Evolutionary conservation across 1,140 invertebrate species (phyloP).

Genomic region (Melipona quadrifasciata): DNA sequence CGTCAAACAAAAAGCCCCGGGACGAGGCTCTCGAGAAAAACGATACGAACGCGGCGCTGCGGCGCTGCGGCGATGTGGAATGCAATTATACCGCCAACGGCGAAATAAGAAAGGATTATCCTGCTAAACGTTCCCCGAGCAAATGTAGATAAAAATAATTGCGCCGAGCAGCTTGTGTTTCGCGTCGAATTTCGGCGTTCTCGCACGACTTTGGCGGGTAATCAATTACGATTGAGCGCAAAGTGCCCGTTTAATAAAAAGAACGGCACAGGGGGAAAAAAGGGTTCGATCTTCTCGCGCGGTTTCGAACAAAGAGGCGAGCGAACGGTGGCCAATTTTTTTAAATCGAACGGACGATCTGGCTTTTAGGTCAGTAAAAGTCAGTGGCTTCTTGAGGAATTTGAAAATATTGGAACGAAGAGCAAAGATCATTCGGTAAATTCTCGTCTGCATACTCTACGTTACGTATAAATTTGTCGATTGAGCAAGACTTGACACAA

Average conservation of each 20-base stretch:
- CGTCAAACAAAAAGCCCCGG: slow-evolving; percentile 26
- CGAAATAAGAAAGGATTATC: slow-evolving; percentile 24
- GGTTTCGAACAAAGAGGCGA: no score
- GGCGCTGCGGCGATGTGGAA: slow-evolving; percentile 10
- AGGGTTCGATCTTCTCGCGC: not conserved
- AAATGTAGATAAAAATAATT: slow-evolving; percentile 18
- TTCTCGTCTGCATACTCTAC: not conserved
- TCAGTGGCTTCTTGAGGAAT: not conserved
- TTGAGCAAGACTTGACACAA: no score
- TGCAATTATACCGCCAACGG: slow-evolving; percentile 39
- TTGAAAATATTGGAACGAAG: not conserved
- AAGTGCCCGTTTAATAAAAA: no score
- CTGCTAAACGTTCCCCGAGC: not conserved
- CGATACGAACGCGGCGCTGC: not conserved
- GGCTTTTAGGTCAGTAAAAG: not conserved
- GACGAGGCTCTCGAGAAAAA: slow-evolving; percentile 45
- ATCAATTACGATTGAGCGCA: not conserved
- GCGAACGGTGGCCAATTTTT: not conserved
- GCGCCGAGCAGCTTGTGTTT: not conserved
- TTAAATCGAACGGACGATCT: not conserved
- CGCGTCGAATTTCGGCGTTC: not conserved
- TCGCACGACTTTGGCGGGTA: not conserved
- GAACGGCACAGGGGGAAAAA: not conserved
- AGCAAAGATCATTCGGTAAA: not conserved
- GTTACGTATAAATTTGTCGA: not conserved